Base-by-base conservation (phyloP, 2,888 invertebrate species). In the Eristalis arbustorum region DNA sequence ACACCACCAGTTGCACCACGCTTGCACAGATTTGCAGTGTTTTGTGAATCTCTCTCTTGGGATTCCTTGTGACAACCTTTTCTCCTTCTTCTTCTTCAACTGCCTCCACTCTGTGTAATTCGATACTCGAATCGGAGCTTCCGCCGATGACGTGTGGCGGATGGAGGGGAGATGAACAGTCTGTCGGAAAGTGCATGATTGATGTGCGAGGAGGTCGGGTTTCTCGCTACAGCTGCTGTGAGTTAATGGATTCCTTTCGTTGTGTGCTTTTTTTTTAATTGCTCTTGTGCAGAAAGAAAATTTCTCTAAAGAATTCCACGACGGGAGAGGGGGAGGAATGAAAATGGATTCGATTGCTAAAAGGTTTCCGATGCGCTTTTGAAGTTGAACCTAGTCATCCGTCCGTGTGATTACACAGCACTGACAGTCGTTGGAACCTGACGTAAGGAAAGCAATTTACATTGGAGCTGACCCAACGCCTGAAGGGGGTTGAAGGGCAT, bases 161-260 rank as follows among this genome's bases (percentile, higher is more conserved):
- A 10, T 14, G 22, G 49, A 18, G 5, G 22, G 25, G 25, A 25
- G 2, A 34, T 61, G 67, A 67, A 67, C 2, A 31, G 42, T 56
- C 63, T 28, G 62, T 63, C 77, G 63, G 63, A 69, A 77, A 77
- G 68, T 56, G 69, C 56, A 77, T 69, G 69, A 77, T 77, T 69
- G 68, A 77, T 69, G 69, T 69, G 18, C 22, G 23, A 34, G 23
- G 22, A 66, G 64, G 13, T 67, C 40, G 23, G 37, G 40, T 67
- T 42, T 67, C 67, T 67, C 40, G 28, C 67, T 42, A 42, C 42
- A 49, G 25, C n/a, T 31, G 62, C 63, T 34, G 34, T 22, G 23
- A 63, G 49, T 56, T 75, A 75, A 67, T 75, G 67, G 67, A 61
- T 67, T 73, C 59, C 59, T 67, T 75, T 75, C 67, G 66, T 18